Evolutionary conservation across 2,797 vertebrate genomes (phyloP).

Genomic region (Loriculus beryllinus): DNA sequence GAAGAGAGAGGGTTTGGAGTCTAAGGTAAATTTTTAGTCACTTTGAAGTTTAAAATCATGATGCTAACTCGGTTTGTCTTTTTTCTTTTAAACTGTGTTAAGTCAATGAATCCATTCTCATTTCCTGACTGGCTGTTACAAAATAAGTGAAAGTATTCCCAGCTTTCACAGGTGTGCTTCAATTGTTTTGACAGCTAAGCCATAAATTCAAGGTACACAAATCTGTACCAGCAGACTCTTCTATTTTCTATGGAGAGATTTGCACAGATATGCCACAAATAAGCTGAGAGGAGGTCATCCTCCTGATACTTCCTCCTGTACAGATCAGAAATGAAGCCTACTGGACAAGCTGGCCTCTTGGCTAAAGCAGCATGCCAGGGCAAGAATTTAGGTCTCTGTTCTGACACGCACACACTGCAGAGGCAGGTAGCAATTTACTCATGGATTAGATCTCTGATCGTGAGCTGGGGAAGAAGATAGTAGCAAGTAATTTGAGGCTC

Average conservation of each 20-base stretch:
- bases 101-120: not conserved
- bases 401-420: rapidly evolving
- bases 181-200: not conserved
- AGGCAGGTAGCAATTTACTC: not conserved
- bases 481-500: not conserved
- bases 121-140: not conserved
- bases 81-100: not conserved
- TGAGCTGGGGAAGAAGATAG: not conserved
- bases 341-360: not conserved
- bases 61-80: not conserved
- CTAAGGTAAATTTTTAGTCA: not conserved
- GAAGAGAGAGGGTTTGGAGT: not conserved
- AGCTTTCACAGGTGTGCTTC: not conserved
- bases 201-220: not conserved
- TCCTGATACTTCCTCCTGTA: not conserved
- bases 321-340: not conserved
- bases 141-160: not conserved
- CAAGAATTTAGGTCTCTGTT: not conserved
- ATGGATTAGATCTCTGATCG: not conserved
- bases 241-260: not conserved
- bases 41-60: not conserved
- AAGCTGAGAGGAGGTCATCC: not conserved
- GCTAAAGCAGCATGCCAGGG: not conserved
- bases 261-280: not conserved
- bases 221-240: not conserved